Evolutionary conservation across 2,113 vertebrate genomes (phyloP), one percentile per base, ranked within the genome.

Genomic region (Salminus brasiliensis): DNA sequence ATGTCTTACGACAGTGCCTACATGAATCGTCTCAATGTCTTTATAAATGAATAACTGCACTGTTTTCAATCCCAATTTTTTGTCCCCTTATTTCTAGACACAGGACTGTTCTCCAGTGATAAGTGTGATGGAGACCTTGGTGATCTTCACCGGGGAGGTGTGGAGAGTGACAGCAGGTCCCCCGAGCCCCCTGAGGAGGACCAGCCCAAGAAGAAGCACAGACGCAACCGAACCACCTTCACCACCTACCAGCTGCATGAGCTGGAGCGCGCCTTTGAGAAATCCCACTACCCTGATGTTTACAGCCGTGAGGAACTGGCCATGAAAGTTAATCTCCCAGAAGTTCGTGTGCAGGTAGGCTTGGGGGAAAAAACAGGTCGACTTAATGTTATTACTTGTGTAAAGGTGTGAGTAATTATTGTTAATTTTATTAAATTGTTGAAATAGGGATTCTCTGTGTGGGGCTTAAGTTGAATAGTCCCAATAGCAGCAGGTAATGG

Each of bases 201-300:
- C 60, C 91, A 93, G 59, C 89, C 93, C 21, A 96, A 95, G 85
- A 96, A 97, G 92, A 95, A 97, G 85, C 97, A 96, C 88, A 90
- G 95, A 8, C 86, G 96, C 66, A 98, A 96, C 85, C 94, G 94
- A 0, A 97, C 95, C 21, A 96, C 95, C 25, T 97, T 97, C 90
- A 97, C 96, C 83, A 97, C 96, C 0, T 97, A 95, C 86, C 97
- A 98, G 90, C 92, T 98, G 4, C 95, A 96, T 6, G 96, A 97
- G 89, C 91, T 98, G 84, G 97, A 98, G 85, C 83, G 94, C 9
- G 97, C 95, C 13, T 97, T 97, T 0, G 96, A 98, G 88, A 95
- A 95, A 84, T 97, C 96, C 43, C 96, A 97, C 88, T 97, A 97
- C 84, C 97, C 96, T 0, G 96, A 98, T 5, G 94, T 96, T 18